Percentiles rank a stretch among this genome's conserved stretches.
These are phyloP conservation scores for Drosophila mimica DNA, from an alignment of 2,888 invertebrate genomes.

Conservation along the genomic window DNA sequence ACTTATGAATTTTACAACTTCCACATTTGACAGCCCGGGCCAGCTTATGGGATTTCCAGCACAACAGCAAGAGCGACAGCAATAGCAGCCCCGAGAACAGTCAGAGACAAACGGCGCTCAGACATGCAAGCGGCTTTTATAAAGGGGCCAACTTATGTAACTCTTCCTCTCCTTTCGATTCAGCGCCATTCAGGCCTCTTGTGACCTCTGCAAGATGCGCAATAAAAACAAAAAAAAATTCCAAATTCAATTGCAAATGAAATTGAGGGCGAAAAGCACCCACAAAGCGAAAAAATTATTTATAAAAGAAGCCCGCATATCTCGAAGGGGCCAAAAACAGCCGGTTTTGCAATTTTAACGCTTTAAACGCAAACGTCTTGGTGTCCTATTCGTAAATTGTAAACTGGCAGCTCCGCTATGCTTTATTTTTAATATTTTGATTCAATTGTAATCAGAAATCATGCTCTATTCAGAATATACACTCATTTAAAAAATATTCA, in stretches of 20 bases:
- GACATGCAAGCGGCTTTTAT: conserved; percentile 73
- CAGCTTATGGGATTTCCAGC: conserved; percentile 48
- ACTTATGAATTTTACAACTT: conserved; percentile 82
- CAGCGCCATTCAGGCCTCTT: conserved; percentile 73
- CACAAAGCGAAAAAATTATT: conserved; percentile 25
- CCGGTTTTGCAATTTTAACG: conserved; percentile 61
- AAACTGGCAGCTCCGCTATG: not conserved
- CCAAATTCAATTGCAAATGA: conserved; percentile 82
- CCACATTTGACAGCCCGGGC: conserved; percentile 57
- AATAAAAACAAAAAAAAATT: conserved; percentile 81
- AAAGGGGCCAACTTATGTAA: conserved; percentile 10
- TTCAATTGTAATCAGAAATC: not conserved
- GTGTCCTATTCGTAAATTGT: not conserved
- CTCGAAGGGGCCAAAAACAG: conserved; percentile 63
- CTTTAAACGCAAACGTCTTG: conserved; percentile 49
- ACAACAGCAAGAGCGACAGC: conserved; percentile 12
- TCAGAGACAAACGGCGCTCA: conserved; percentile 74
- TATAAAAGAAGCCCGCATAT: conserved; percentile 32
- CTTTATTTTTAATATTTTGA: not conserved
- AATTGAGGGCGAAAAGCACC: conserved; percentile 74
- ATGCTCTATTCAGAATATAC: not conserved
- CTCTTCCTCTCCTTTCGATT: conserved; percentile 1
- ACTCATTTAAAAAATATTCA: not conserved
- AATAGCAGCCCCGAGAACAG: conserved; percentile 28
- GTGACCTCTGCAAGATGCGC: conserved; percentile 74